Base-by-base conservation (phyloP, 1,140 invertebrate species). In the Bilobella aurantiaca region DNA sequence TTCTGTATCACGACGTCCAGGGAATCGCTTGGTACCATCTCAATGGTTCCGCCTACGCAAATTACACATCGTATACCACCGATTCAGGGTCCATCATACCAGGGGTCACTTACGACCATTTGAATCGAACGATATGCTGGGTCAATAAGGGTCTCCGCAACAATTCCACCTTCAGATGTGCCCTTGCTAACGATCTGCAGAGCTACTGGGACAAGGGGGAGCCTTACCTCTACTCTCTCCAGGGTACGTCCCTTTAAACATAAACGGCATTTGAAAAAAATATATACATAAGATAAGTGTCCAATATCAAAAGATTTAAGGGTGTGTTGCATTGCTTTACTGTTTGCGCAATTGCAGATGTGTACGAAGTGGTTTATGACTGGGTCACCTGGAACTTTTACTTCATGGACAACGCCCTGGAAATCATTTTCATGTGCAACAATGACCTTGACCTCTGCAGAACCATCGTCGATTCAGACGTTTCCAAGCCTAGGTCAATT, bases 331-430 rank as follows among this genome's bases (percentile, higher is more conserved):
- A n/a, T n/a, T n/a, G n/a, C n/a, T n/a, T n/a, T n/a, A n/a, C n/a
- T n/a, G n/a, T n/a, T n/a, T n/a, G n/a, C n/a, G n/a, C n/a, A n/a
- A n/a, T 75, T 78, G 61, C 73, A 86, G 84, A 82, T 62, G 83
- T 88, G 56, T 82, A 82, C 71, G 83, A 88, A 74, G 77, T 93
- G 57, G 85, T 87, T 1, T 79, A 90, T 65, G 91, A 95, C 76
- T 95, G 91, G 91, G 79, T 93, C 23, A 83, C 86, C 34, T 82
- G 84, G 66, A 91, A 90, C 76, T 87, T 91, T 83, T 96, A 95
- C 78, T 84, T 93, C 72, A 77, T 90, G 62, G 91, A 93, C 77
- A 83, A 85, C 77, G 78, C 81, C 71, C 77, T 85, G 74, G 82
- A 88, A 78, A 78, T 84, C 77, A 81, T 90, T 73, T 89, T 84